These are phyloP conservation scores for Hyposoter didymator DNA, from an alignment of 2,888 invertebrate genomes.

Conservation along the genomic window DNA sequence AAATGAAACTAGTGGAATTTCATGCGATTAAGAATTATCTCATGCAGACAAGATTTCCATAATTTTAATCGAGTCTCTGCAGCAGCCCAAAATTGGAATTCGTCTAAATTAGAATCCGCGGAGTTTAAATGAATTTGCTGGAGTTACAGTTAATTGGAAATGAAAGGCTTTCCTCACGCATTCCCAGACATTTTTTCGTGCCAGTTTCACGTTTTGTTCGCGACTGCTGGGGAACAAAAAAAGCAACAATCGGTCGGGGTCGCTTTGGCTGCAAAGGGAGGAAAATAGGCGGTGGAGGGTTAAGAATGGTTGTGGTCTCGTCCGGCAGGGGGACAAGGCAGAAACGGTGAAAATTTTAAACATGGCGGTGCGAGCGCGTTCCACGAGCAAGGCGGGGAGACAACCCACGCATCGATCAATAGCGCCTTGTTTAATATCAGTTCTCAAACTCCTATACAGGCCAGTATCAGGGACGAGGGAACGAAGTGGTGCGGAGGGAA, in stretches of 20 bases:
- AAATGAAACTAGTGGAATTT: background rate
- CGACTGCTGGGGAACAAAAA: background rate
- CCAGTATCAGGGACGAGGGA: constrained; percentile 73
- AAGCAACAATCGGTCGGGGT: constrained; percentile 5
- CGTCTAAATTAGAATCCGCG: background rate
- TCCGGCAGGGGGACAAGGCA: constrained; percentile 72
- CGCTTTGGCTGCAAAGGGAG: constrained; percentile 1
- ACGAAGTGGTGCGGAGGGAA: constrained; percentile 15
- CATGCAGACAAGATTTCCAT: constrained; percentile 10
- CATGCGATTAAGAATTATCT: background rate
- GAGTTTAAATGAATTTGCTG: background rate
- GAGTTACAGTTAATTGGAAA: background rate
- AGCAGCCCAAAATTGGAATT: background rate
- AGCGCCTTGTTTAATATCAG: constrained; percentile 84
- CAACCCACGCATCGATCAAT: constrained; percentile 81
- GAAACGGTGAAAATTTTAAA: constrained; percentile 81
- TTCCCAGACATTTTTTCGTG: background rate
- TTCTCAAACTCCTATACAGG: constrained; percentile 81
- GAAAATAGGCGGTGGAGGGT: constrained; percentile 34
- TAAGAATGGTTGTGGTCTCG: constrained; percentile 71
- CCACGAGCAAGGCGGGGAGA: constrained; percentile 64
- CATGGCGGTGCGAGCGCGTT: constrained; percentile 82
- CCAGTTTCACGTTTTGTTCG: background rate
- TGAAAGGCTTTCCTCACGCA: background rate
- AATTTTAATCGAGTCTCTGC: constrained; percentile 8